These are phyloP conservation scores for Aurelia sp. DNA, from an alignment of 30 jellyfish, hydroid and myxozoan species.

Conservation along the genomic window DNA sequence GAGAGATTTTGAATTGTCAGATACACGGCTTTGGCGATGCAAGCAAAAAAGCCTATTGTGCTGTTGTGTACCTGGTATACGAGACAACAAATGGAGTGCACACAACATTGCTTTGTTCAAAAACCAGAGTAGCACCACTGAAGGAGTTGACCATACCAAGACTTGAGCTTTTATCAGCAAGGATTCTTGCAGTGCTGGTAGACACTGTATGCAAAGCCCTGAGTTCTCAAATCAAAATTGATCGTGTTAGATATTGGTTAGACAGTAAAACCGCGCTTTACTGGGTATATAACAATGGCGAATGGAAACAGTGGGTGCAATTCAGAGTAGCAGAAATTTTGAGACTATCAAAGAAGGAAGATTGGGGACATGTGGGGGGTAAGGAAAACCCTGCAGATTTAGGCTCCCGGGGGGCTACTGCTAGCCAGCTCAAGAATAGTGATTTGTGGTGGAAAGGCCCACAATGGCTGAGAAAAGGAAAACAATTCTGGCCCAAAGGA, in stretches of 20 bases:
- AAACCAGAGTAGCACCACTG: constrained; percentile 73
- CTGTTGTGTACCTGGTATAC: constrained; percentile 18
- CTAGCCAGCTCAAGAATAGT: constrained; percentile 12
- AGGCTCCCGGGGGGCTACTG: constrained; percentile 67
- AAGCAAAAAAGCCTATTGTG: constrained; percentile 13
- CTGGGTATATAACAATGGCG: constrained; percentile 57
- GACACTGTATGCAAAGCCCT: constrained; percentile 49
- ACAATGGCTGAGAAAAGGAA: constrained; percentile 40
- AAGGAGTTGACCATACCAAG: constrained; percentile 56
- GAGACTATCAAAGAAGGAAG: constrained; percentile 29
- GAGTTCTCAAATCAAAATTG: constrained; percentile 30
- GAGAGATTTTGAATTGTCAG: constrained; percentile 40
- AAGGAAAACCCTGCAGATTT: constrained; percentile 74
- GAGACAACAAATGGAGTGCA: constrained; percentile 38
- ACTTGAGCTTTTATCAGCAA: constrained; percentile 59
- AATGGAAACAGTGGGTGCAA: constrained; percentile 67
- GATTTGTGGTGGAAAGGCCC: constrained; percentile 81
- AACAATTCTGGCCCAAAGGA: constrained; percentile 41
- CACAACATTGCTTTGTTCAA: constrained; percentile 26
- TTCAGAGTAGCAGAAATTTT: constrained; percentile 64
- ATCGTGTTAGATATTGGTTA: constrained; percentile 43
- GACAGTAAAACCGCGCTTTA: constrained; percentile 69
- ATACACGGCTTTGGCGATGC: constrained; percentile 72
- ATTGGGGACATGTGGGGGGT: constrained; percentile 73
- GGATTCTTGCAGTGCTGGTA: constrained; percentile 48